These are phyloP conservation scores for Crambe crambe DNA, from an alignment of 37 sponge, comb jelly and placozoan genomes.

Conservation along the genomic window DNA sequence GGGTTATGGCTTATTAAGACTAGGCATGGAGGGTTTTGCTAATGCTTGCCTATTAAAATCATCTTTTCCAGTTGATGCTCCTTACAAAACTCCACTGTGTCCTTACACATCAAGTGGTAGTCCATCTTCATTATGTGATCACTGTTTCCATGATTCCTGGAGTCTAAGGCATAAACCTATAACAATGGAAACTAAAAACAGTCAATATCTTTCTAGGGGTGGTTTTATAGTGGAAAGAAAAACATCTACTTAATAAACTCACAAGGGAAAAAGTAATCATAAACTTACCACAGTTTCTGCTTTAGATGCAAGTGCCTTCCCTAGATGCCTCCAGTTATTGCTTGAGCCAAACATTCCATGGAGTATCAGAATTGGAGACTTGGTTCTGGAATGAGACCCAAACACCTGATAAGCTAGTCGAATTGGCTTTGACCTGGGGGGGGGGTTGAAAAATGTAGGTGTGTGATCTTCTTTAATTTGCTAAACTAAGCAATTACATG, in stretches of 20 bases:
- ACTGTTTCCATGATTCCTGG: constrained; percentile 93
- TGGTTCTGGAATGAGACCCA: not conserved
- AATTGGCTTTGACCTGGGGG: constrained; percentile 8
- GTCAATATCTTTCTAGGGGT: not conserved
- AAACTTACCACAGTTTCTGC: constrained; percentile 9
- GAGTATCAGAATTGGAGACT: constrained; percentile 66
- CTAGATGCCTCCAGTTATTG: constrained; percentile 77
- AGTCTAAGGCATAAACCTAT: constrained; percentile 84
- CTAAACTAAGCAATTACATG: too few species aligned
- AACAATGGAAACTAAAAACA: not conserved
- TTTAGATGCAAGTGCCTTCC: constrained; percentile 28
- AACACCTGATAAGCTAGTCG: constrained; percentile 7
- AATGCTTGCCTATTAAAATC: constrained; percentile 35
- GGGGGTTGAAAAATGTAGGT: not conserved
- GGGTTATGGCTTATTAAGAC: too few species aligned
- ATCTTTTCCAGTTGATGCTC: constrained; percentile 26
- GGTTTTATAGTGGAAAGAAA: too few species aligned
- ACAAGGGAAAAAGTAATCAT: too few species aligned
- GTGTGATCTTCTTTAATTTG: too few species aligned
- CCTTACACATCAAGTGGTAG: constrained; percentile 67
- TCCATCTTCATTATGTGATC: constrained; percentile 68
- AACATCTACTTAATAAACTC: too few species aligned
- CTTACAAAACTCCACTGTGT: constrained; percentile 49
- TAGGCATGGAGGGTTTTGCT: too few species aligned
- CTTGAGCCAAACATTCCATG: constrained; percentile 87